phyloP scores from a whole-genome alignment of 2,888 invertebrate genomes.

The Dugesia japonica region DNA sequence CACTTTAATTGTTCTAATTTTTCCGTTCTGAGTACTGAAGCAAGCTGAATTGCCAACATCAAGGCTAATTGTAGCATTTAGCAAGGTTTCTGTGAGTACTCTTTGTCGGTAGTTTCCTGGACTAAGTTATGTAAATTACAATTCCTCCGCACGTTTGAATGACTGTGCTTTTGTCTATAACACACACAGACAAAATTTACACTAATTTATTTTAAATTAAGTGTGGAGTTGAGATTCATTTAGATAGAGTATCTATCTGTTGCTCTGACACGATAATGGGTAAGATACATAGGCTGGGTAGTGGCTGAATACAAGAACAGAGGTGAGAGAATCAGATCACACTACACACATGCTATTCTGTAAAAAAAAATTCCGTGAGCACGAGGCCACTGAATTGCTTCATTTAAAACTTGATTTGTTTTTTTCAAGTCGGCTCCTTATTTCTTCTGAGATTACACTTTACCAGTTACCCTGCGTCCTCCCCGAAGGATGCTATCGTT shows the following conservation, averaged over 20 bases:
- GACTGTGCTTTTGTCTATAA: slow-evolving; percentile 7
- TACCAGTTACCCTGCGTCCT: slow-evolving; percentile 20
- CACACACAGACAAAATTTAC: slow-evolving; percentile 9
- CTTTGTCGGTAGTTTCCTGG: slow-evolving; percentile 20
- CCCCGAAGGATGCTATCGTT: slow-evolving; percentile 10
- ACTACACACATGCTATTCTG: slow-evolving; percentile 20
- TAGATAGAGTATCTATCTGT: slow-evolving; percentile 16
- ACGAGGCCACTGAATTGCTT: slow-evolving; percentile 15
- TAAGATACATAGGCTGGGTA: slow-evolving; percentile 13
- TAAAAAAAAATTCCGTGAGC: neutral
- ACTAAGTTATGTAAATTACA: slow-evolving; percentile 20
- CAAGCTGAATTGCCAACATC: slow-evolving; percentile 20
- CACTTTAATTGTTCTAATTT: slow-evolving; percentile 20
- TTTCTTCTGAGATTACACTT: slow-evolving; percentile 20
- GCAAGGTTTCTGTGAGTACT: slow-evolving; percentile 13
- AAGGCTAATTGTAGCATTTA: slow-evolving; percentile 20
- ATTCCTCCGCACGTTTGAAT: slow-evolving; percentile 9
- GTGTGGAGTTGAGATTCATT: slow-evolving; percentile 20
- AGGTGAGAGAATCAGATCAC: slow-evolving; percentile 13
- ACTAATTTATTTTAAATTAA: slow-evolving; percentile 20
- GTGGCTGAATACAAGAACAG: neutral
- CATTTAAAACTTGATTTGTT: slow-evolving; percentile 20
- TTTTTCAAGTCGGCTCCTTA: slow-evolving; percentile 16
- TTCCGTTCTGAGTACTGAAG: slow-evolving; percentile 20
- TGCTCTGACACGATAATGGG: slow-evolving; percentile 8